phyloP scores from a whole-genome alignment of 2,797 vertebrate genomes.

The Thunnus albacares region DNA sequence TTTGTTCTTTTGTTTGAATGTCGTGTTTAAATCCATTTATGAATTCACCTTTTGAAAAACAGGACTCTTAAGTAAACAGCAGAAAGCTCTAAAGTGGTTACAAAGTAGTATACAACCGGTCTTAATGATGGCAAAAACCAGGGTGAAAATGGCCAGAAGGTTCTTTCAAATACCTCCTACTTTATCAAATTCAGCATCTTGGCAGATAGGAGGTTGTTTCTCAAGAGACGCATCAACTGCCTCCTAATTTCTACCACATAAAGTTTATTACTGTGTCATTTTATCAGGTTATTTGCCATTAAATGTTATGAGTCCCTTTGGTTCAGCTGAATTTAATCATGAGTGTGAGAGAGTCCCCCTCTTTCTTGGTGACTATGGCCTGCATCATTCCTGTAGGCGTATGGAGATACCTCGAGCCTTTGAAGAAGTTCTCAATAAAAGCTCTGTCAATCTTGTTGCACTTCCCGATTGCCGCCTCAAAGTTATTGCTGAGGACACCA shows the following conservation, averaged over 20 bases:
- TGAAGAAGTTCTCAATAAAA: conserved; percentile 84
- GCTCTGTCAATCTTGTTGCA: conserved; percentile 75
- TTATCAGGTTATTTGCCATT: neutral
- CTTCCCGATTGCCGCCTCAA: conserved; percentile 75
- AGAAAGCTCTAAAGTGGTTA: neutral
- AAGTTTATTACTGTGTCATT: neutral
- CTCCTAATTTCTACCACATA: neutral
- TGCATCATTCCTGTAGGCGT: conserved; percentile 83
- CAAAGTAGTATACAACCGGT: neutral
- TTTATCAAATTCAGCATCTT: neutral
- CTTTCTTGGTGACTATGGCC: conserved; percentile 70
- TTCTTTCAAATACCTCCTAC: neutral
- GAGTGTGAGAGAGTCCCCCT: conserved; percentile 76
- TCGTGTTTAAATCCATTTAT: too few relatives aligned
- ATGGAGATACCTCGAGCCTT: conserved; percentile 76
- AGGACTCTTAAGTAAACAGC: conserved; percentile 16
- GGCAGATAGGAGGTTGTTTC: neutral
- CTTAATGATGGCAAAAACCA: neutral
- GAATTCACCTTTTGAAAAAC: neutral
- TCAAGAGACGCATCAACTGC: neutral
- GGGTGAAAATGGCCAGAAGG: neutral
- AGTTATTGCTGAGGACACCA: conserved; percentile 86
- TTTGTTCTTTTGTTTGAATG: neutral
- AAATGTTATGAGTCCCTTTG: neutral
- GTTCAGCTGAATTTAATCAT: conserved; percentile 85